Conservation (phyloP, 2,113 vertebrate species). For the Leucopsar rothschildi region DNA sequence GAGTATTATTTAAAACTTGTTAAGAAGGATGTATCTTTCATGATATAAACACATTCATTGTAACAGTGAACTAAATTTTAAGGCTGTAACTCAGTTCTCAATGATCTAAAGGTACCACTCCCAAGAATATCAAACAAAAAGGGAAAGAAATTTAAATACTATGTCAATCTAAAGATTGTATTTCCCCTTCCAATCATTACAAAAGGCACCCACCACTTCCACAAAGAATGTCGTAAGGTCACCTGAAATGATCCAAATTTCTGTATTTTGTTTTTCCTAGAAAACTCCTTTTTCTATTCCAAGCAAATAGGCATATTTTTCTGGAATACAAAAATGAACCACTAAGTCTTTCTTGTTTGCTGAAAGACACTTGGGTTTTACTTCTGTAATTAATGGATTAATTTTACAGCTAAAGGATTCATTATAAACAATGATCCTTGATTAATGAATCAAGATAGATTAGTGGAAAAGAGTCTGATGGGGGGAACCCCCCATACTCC, state of each 20-base stretch:
- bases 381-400: neutral
- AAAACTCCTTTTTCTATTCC: neutral
- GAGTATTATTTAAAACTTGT: neutral
- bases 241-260: neutral
- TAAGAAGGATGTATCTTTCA: neutral
- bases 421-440: neutral
- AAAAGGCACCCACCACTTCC: neutral
- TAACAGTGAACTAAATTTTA: neutral
- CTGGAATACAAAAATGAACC: neutral
- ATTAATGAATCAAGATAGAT: neutral
- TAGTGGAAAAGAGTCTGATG: neutral
- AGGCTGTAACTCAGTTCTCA: neutral
- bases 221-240: neutral
- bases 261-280: neutral
- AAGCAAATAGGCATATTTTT: neutral
- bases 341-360: neutral
- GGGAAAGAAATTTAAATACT: neutral
- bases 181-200: neutral
- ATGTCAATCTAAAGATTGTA: neutral
- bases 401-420: neutral
- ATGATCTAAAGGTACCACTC: neutral
- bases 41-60: neutral
- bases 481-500: neutral
- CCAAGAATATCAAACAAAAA: neutral
- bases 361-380: neutral